phyloP scores from a whole-genome alignment of 2,888 invertebrate species.

The Linyphia triangularis region DNA sequence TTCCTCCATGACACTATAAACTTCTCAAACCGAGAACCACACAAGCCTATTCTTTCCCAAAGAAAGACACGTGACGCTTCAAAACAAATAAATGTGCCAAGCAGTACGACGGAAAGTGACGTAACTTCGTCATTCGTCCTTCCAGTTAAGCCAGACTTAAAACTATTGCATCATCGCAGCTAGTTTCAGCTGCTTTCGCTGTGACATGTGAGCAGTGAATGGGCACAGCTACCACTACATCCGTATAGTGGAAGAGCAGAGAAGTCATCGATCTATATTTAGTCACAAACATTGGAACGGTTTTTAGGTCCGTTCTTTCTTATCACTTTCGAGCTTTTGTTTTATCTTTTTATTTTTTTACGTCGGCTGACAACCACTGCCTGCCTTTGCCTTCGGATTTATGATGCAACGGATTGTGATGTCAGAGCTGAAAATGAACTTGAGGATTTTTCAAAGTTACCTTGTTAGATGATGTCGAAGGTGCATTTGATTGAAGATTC shows the following conservation, averaged over 20 bases:
- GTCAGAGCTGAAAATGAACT: background rate
- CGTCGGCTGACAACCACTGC: conserved; percentile 10
- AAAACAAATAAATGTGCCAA: background rate
- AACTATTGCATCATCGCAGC: conserved; percentile 19
- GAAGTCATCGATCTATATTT: conserved; percentile 43
- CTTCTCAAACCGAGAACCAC: too few species aligned
- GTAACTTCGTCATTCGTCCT: background rate
- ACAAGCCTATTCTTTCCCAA: background rate
- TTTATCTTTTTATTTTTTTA: conserved; percentile 19
- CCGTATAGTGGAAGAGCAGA: conserved; percentile 28
- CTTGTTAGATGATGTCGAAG: background rate
- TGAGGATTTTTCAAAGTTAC: background rate
- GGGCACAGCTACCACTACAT: conserved; percentile 27
- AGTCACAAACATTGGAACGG: conserved; percentile 54
- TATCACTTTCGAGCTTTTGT: conserved; percentile 25
- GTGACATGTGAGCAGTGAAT: conserved; percentile 55
- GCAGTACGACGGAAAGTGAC: background rate
- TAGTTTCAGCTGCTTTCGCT: conserved; percentile 8
- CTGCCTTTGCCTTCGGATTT: conserved; percentile 5
- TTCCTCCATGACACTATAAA: too few species aligned
- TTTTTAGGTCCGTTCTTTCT: conserved; percentile 14
- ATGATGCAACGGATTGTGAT: conserved; percentile 28
- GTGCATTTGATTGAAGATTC: background rate
- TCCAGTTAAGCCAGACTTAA: background rate
- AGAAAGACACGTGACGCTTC: background rate